Evolutionary conservation across 2,113 vertebrate species (phyloP).

Genomic region (Syngnathus scovelli): DNA sequence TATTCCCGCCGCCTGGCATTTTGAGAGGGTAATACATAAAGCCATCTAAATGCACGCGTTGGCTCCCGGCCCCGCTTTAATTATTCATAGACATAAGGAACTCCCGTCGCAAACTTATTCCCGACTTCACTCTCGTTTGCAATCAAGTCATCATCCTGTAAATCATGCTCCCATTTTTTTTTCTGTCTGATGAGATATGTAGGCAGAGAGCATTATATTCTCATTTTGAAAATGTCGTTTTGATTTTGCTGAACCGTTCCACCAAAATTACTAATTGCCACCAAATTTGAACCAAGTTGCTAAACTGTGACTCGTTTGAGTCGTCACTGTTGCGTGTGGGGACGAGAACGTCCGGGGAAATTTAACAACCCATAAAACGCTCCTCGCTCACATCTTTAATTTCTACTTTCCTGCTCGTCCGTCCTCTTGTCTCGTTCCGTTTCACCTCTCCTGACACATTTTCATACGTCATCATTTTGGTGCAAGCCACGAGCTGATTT

Average conservation of each 20-base stretch:
- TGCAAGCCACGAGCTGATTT: slow-evolving; percentile 27
- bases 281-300: neutral
- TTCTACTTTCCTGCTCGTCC: neutral
- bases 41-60: slow-evolving; percentile 60
- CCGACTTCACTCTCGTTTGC: slow-evolving; percentile 3
- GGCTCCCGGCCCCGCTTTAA: slow-evolving; percentile 48
- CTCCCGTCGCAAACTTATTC: slow-evolving; percentile 41
- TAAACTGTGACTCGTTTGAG: neutral
- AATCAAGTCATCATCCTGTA: slow-evolving; percentile 11
- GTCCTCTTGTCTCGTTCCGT: neutral
- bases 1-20: slow-evolving; percentile 22
- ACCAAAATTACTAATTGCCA: too few relatives aligned
- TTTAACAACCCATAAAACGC: neutral
- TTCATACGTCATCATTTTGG: neutral
- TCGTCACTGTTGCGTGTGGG: neutral
- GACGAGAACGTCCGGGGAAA: neutral
- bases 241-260: neutral
- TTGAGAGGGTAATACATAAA: slow-evolving; percentile 55
- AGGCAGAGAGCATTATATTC: neutral
- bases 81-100: slow-evolving; percentile 55
- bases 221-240: neutral
- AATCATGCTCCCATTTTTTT: slow-evolving; percentile 4
- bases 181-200: neutral
- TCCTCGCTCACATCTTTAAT: neutral
- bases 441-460: neutral